These are phyloP conservation scores for Pteropus alecto DNA, from an alignment of 2,113 vertebrate genomes.

Conservation along the genomic window DNA sequence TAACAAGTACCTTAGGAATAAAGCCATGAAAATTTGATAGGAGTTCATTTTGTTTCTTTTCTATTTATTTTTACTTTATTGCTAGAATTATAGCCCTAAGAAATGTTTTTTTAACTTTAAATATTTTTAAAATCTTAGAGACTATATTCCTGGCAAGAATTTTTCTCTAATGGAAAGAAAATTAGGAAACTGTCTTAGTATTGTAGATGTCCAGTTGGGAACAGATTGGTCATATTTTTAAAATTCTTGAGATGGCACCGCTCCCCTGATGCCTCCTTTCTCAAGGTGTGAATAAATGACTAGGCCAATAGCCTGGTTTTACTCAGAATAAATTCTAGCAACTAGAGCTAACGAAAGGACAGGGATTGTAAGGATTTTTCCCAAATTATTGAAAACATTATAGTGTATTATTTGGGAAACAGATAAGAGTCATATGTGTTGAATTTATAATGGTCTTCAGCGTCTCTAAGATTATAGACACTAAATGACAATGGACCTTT, in stretches of 20 bases:
- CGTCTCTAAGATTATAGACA: background rate
- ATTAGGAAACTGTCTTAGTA: background rate
- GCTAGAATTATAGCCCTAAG: background rate
- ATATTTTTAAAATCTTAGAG: background rate
- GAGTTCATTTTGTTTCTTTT: background rate
- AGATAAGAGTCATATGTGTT: background rate
- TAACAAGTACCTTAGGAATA: conserved; percentile 37
- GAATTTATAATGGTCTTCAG: background rate
- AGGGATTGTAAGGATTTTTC: background rate
- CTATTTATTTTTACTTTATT: background rate
- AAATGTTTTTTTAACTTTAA: conserved; percentile 18
- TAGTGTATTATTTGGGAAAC: background rate
- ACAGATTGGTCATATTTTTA: background rate
- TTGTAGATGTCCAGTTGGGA: background rate
- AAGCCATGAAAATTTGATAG: conserved; percentile 17
- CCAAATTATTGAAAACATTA: background rate
- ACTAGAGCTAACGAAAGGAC: background rate
- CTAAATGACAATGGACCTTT: background rate
- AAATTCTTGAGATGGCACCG: background rate
- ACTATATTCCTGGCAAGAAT: background rate
- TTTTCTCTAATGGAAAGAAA: conserved; percentile 22
- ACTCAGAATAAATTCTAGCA: conserved; percentile 9
- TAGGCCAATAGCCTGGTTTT: background rate
- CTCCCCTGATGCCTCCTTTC: background rate
- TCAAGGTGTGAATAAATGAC: background rate